Evolutionary conservation across 2,888 invertebrate genomes (phyloP), one percentile per base, ranked within the genome.

Genomic region (Xanthorhoe designata): DNA sequence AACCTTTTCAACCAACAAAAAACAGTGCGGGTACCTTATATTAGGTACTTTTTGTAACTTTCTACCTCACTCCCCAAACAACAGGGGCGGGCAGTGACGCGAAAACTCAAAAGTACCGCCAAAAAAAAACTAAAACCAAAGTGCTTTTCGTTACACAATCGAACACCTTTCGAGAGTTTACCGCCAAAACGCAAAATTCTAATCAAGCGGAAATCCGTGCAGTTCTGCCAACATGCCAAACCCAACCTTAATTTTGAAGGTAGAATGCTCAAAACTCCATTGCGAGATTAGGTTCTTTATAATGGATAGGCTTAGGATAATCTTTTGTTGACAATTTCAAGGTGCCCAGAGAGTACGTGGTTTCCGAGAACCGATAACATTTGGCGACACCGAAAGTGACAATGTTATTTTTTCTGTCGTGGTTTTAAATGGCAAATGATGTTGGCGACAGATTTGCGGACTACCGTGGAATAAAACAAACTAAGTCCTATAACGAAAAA

Each of bases 321-420:
- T 91, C 91, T 90, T 88, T 91, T 92, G 92, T 92, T 92, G 91
- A 89, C 87, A 87, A 85, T 83, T 81, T 78, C 75, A 80, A 88
- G 85, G 86, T 85, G 85, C 77, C 75, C 78, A 74, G 78, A 76
- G 79, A 79, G 82, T 78, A 80, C 76, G 81, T 68, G 83, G 80
- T 83, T 89, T 89, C 88, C 71, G 45, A 69, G 89, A 90, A 90
- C 69, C 69, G 73, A 72, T 74, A 75, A 72, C 72, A 75, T 73
- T 73, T 72, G 77, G 68, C 72, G 73, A 74, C 64, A 76, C 75
- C 70, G 80, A 85, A 85, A 84, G 85, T 87, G 87, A 87, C 86
- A 84, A 82, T 83, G 72, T 78, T 75, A 76, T 74, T 70, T 67
- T 72, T 69, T 70, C 54, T 56, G 58, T 66, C n/a, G 60, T 62